phyloP scores from a whole-genome alignment of 2,797 vertebrate genomes.

The Peromyscus eremicus region DNA sequence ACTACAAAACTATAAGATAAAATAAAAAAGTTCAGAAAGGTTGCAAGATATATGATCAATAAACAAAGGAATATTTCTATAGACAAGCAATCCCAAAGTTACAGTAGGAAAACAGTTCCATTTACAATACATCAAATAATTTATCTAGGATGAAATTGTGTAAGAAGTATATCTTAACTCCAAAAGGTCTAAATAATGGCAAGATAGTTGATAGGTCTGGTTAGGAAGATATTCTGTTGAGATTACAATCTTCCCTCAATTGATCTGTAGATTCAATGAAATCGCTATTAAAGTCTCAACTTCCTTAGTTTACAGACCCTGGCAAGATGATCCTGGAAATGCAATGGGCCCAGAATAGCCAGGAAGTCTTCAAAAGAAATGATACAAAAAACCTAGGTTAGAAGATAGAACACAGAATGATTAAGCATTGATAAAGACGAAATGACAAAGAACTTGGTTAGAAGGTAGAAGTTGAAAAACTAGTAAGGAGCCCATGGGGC shows the following conservation, averaged over 20 bases:
- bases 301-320: not conserved
- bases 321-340: not conserved
- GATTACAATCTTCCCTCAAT: not conserved
- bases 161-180: not conserved
- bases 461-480: not conserved
- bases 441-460: not conserved
- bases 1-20: not conserved
- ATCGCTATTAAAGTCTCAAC: not conserved
- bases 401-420: not conserved
- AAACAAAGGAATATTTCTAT: not conserved
- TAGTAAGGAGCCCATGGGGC: not conserved
- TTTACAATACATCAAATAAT: not conserved
- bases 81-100: not conserved
- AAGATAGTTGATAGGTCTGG: not conserved
- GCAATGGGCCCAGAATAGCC: not conserved
- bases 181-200: slow-evolving; percentile 16
- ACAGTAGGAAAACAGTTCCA: not conserved
- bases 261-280: not conserved
- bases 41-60: not conserved
- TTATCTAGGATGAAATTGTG: not conserved
- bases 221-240: not conserved
- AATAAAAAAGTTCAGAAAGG: not conserved
- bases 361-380: not conserved
- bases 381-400: not conserved
- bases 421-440: not conserved